Base-by-base conservation (phyloP, 2,888 invertebrate genomes). In the Fabriciana adippe region DNA sequence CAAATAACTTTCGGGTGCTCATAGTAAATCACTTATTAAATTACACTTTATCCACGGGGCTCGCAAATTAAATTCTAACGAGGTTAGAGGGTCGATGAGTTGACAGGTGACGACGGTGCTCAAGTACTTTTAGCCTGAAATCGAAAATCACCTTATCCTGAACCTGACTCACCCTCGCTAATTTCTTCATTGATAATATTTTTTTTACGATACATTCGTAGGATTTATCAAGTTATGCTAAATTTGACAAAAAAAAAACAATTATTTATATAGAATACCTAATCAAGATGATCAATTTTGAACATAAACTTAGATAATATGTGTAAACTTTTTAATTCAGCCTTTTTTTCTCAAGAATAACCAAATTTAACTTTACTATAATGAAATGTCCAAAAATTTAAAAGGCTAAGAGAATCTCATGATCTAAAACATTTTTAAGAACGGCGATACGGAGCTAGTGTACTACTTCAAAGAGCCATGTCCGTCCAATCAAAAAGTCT, bases 61-160 rank as follows among this genome's bases (percentile, higher is more conserved):
- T 79, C 83, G 81, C 79, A 87, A 88, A 88, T 88, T 88, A 86
- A 88, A 88, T 88, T 87, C 81, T 78, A 81, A 81, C 76, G 77
- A 77, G 76, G 78, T 79, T 71, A 78, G 57, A 66, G 76, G 79
- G 79, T 76, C 71, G 70, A 72, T 65, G 70, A 72, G 78, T 78
- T 86, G 88, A 87, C 88, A 88, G 86, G 80, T 88, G 88, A 88
- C 87, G 88, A 87, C 81, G 88, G 85, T 87, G 73, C 59, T 65
- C 68, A 75, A 74, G 75, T 73, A 77, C 74, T 76, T 74, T 63
- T 48, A 51, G 65, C 55, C 57, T 62, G 60, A 41, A 67, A 67
- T 71, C 71, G 71, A 66, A 72, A 67, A 67, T 67, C 67, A 69
- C 61, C 69, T 61, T 31, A 66, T 55, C 47, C 54, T 68, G 35